phyloP scores from a whole-genome alignment of 2,888 invertebrate genomes.

The Limnephilus auricula region DNA sequence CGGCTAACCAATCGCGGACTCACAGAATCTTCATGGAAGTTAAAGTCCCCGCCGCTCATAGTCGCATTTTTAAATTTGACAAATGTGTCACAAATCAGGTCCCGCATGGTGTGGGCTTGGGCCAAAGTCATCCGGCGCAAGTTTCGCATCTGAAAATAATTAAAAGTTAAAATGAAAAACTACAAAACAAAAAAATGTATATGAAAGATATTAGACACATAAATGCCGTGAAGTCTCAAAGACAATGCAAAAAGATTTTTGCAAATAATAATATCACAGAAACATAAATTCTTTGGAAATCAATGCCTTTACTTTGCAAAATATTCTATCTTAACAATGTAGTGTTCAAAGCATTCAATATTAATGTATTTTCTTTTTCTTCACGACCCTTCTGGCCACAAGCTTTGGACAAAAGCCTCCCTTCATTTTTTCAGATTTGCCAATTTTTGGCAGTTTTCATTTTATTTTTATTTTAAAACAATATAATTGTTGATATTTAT shows the following conservation, averaged over 20 bases:
- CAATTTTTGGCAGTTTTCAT: too few species aligned
- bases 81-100: constrained; percentile 94
- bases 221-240: background rate
- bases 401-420: too few species aligned
- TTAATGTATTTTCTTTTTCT: background rate
- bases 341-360: too few species aligned
- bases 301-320: too few species aligned
- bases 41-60: constrained; percentile 83
- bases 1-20: constrained; percentile 32
- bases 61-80: constrained; percentile 90
- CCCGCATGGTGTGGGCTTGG: constrained; percentile 94
- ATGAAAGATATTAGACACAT: background rate
- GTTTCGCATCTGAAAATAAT: constrained; percentile 81
- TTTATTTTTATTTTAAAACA: too few species aligned
- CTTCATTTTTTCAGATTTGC: too few species aligned
- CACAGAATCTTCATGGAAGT: constrained; percentile 74
- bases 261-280: too few species aligned
- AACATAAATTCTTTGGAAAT: background rate
- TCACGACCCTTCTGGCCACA: background rate
- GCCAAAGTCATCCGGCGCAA: constrained; percentile 93
- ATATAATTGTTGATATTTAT: too few species aligned
- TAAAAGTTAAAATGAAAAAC: background rate
- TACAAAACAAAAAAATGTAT: too few species aligned
- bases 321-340: too few species aligned
- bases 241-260: too few species aligned